These are phyloP conservation scores for Caenorhabditis elegans DNA, from an alignment of 1,140 invertebrate genomes.

Conservation along the genomic window WBcel235 BX284606.5:12047001-12047500, in stretches of 20 bases:
- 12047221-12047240: not conserved
- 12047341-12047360: too few species aligned
- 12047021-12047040: conserved; percentile 1
- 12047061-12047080: too few species aligned
- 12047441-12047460: not conserved
- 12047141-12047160: conserved; percentile 26
- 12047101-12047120: conserved; percentile 31
- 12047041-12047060: conserved; percentile 1
- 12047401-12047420: not conserved
- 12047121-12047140: conserved; percentile 23
- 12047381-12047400: conserved; percentile 1
- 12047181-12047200: too few species aligned
- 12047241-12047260: conserved; percentile 11
- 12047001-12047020: not conserved
- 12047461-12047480: not conserved
- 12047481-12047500: not conserved
- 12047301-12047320: not conserved
- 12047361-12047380: conserved; percentile 13
- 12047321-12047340: not conserved
- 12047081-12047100: conserved; percentile 23
- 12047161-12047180: conserved; percentile 19
- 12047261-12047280: not conserved
- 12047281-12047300: not conserved
- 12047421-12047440: not conserved
- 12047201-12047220: not conserved